These are phyloP conservation scores for Chiloscyllium punctatum DNA, from an alignment of 2,797 vertebrate genomes.

Conservation along the genomic window DNA sequence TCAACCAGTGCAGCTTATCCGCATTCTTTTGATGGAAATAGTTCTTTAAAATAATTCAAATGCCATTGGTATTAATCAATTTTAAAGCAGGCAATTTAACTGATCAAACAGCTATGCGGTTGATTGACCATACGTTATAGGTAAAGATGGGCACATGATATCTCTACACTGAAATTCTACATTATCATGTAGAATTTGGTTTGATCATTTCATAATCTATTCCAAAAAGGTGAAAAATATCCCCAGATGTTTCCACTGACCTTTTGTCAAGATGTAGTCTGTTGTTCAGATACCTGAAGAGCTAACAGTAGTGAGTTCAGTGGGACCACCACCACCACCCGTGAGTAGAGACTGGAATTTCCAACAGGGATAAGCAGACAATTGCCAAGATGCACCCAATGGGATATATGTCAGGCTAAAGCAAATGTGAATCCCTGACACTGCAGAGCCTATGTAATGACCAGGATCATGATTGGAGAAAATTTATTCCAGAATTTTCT, in stretches of 20 bases:
- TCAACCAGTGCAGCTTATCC: background rate
- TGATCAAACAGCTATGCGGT: constrained; percentile 16
- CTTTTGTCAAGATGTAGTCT: background rate
- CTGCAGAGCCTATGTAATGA: background rate
- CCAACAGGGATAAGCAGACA: background rate
- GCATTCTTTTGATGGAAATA: background rate
- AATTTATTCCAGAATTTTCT: background rate
- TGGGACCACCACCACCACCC: background rate
- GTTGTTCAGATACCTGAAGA: background rate
- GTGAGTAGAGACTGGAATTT: background rate
- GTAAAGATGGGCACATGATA: background rate
- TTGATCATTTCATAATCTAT: no score
- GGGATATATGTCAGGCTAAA: background rate
- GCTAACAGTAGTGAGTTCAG: background rate
- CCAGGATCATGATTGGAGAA: background rate
- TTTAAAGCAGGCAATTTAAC: background rate
- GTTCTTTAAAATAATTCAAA: background rate
- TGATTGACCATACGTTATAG: background rate
- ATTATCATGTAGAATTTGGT: no score
- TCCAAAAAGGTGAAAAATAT: background rate
- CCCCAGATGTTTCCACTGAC: background rate
- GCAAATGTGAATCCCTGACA: background rate
- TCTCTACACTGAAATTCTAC: background rate
- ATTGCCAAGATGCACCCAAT: background rate
- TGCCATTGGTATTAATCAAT: background rate